Evolutionary conservation across 2,797 vertebrate genomes (phyloP).

Genomic region (Salmo trutta): DNA sequence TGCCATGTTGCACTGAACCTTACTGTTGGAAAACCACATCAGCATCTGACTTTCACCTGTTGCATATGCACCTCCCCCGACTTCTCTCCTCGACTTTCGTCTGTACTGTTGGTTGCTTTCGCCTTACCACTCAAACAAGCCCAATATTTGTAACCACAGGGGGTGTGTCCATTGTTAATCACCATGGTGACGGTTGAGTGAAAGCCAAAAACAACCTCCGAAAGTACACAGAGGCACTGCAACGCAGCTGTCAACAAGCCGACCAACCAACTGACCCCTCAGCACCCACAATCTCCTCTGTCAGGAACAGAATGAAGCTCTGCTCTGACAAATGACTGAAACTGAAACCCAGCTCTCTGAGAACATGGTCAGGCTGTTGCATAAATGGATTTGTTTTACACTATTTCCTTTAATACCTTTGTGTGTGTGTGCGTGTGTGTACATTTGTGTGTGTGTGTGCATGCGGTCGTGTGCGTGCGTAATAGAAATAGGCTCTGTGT

Average conservation of each 20-base stretch:
- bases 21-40: too few species aligned
- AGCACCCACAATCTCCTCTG: conserved; percentile 13
- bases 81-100: too few species aligned
- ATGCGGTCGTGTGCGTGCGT: background rate
- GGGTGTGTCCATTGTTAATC: conserved; percentile 70
- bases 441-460: conserved; percentile 3
- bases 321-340: conserved; percentile 19
- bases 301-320: conserved; percentile 20
- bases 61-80: too few species aligned
- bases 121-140: too few species aligned
- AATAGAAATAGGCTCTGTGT: background rate
- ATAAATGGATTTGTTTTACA: too few species aligned
- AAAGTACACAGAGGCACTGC: conserved; percentile 54
- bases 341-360: conserved; percentile 27
- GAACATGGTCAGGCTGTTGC: conserved; percentile 7
- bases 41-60: too few species aligned
- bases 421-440: background rate
- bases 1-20: too few species aligned
- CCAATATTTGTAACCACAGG: conserved; percentile 56
- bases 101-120: too few species aligned
- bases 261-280: conserved; percentile 39
- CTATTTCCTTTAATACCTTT: too few species aligned
- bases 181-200: conserved; percentile 61
- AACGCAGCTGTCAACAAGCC: conserved; percentile 36
- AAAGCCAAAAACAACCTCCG: conserved; percentile 59